Conservation (phyloP, 2,888 invertebrate species). For the Autographa gamma region DNA sequence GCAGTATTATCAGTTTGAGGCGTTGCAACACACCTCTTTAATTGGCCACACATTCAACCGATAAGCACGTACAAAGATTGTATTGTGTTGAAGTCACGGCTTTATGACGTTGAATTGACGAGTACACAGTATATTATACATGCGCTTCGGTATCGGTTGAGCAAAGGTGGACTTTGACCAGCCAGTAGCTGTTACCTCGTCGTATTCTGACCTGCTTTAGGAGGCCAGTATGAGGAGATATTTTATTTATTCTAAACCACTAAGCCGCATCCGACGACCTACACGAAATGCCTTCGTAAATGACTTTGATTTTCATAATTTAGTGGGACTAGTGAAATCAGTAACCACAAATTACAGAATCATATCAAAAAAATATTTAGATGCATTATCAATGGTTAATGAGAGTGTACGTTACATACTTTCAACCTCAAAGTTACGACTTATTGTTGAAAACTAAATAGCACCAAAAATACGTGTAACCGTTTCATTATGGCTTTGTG, state of each 20-base stretch:
- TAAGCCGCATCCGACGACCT: slow-evolving; percentile 9
- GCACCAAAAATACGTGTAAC: neutral
- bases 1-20: slow-evolving; percentile 47
- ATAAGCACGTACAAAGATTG: slow-evolving; percentile 62
- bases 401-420: neutral
- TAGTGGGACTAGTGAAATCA: neutral
- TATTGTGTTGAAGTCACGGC: slow-evolving; percentile 55
- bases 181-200: slow-evolving; percentile 27
- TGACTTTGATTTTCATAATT: neutral
- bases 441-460: neutral
- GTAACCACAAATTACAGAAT: neutral
- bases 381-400: neutral
- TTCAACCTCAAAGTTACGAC: neutral
- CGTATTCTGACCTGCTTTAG: slow-evolving; percentile 37
- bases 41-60: slow-evolving; percentile 51
- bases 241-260: slow-evolving; percentile 38
- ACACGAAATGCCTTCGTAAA: slow-evolving; percentile 9
- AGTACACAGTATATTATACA: slow-evolving; percentile 1
- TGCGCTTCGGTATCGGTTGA: slow-evolving; percentile 34
- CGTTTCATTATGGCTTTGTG: neutral
- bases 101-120: slow-evolving; percentile 32
- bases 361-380: neutral
- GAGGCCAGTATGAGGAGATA: slow-evolving; percentile 54
- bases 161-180: slow-evolving; percentile 56
- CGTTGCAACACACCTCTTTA: slow-evolving; percentile 53